Conservation (phyloP, 2,113 vertebrate genomes). For the Rhinolophus sinicus region DNA sequence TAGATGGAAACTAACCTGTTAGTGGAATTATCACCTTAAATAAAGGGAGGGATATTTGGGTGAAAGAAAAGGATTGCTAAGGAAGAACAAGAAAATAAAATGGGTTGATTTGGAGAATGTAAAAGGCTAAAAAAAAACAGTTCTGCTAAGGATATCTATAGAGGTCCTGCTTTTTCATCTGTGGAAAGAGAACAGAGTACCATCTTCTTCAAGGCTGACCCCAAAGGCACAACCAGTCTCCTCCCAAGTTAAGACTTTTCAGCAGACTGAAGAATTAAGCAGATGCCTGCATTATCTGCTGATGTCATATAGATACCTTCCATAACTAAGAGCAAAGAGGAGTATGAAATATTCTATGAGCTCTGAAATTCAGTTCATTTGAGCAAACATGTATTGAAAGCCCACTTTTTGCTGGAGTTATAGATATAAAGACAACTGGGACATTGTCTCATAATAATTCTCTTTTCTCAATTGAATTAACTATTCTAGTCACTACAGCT, state of each 20-base stretch:
- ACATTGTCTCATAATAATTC: neutral
- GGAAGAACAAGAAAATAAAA: neutral
- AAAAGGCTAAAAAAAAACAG: neutral
- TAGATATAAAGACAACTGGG: neutral
- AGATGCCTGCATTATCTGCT: neutral
- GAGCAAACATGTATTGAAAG: neutral
- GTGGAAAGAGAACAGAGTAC: neutral
- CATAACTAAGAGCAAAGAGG: neutral
- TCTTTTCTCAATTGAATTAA: neutral
- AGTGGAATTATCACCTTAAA: neutral
- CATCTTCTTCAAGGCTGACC: neutral
- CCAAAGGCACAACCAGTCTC: neutral
- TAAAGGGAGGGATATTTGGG: neutral
- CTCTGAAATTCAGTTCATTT: slow-evolving; percentile 11
- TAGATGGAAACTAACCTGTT: neutral
- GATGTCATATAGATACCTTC: neutral
- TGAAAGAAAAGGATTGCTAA: neutral
- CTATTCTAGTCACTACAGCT: neutral
- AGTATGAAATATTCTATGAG: neutral
- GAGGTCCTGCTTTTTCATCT: neutral
- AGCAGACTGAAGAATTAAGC: neutral
- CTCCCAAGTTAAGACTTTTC: neutral
- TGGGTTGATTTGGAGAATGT: neutral
- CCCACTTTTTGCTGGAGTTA: neutral
- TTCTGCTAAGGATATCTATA: neutral